phyloP scores from a whole-genome alignment of 2,113 vertebrate genomes.

The Halichoerus grypus region DNA sequence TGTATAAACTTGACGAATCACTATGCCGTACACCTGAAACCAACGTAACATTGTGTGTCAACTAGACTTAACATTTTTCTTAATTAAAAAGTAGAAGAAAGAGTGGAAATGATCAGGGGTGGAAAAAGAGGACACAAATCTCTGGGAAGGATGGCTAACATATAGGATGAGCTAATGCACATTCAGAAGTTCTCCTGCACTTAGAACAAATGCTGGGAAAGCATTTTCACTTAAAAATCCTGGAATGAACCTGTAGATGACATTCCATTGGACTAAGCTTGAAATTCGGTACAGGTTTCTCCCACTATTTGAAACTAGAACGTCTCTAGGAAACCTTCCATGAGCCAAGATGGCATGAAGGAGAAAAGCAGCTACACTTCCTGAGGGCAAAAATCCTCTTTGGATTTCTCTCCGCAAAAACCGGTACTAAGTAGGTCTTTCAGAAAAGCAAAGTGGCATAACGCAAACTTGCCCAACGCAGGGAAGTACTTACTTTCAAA shows the following conservation, averaged over 20 bases:
- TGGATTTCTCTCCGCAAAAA: not conserved
- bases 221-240: not conserved
- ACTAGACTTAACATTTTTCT: not conserved
- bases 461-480: not conserved
- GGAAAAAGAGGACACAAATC: not conserved
- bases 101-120: not conserved
- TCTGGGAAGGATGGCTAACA: not conserved
- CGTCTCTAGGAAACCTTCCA: not conserved
- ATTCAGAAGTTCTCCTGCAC: not conserved
- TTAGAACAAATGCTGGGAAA: not conserved
- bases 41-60: not conserved
- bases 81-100: not conserved
- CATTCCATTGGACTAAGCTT: not conserved
- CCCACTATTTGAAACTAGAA: not conserved
- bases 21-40: not conserved
- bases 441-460: not conserved
- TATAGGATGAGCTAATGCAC: not conserved
- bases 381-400: not conserved
- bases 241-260: not conserved
- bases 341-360: not conserved
- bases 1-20: not conserved
- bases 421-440: not conserved
- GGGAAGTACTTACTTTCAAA: conserved; percentile 25
- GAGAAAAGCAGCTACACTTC: not conserved
- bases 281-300: not conserved